Percentiles rank a stretch among this genome's conserved stretches.
phyloP scores from a whole-genome alignment of 2,113 vertebrate genomes.

The Saccopteryx leptura region DNA sequence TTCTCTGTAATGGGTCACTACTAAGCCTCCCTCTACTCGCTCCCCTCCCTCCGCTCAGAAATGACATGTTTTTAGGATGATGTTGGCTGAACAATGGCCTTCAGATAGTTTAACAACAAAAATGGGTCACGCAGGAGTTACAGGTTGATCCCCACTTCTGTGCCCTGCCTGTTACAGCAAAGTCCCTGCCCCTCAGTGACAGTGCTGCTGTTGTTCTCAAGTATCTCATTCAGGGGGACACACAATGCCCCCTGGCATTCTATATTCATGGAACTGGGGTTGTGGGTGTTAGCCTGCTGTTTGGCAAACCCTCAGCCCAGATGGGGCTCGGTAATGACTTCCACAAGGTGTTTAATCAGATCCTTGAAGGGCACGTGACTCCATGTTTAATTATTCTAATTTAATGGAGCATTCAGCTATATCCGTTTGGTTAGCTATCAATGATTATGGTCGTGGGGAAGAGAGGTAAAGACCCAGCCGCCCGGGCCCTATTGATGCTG shows the following conservation, averaged over 20 bases:
- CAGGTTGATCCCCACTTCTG: not conserved
- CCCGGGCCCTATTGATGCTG: not conserved
- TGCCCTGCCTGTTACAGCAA: no score
- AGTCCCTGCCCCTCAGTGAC: rapidly evolving
- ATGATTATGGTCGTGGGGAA: constrained; percentile 18
- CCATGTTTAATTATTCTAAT: constrained; percentile 81
- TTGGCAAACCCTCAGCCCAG: constrained; percentile 83
- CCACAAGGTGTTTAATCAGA: constrained; percentile 80
- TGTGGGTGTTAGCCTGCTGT: constrained; percentile 38
- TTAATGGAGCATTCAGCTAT: constrained; percentile 65
- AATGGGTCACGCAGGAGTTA: not conserved
- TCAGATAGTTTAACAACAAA: not conserved
- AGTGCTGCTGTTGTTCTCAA: not conserved
- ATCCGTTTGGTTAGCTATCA: not conserved
- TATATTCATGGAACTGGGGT: constrained; percentile 27
- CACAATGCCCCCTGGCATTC: not conserved
- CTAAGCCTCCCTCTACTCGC: no score
- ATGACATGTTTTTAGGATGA: not conserved
- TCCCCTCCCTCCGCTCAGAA: not conserved
- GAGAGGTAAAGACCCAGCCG: not conserved
- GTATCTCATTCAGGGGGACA: not conserved
- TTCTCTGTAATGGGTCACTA: not conserved
- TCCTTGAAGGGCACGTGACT: constrained; percentile 70
- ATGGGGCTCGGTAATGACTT: constrained; percentile 83
- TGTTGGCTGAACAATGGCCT: not conserved